phyloP scores from a whole-genome alignment of 1,140 invertebrate species.

The Nixonia krombeini region DNA sequence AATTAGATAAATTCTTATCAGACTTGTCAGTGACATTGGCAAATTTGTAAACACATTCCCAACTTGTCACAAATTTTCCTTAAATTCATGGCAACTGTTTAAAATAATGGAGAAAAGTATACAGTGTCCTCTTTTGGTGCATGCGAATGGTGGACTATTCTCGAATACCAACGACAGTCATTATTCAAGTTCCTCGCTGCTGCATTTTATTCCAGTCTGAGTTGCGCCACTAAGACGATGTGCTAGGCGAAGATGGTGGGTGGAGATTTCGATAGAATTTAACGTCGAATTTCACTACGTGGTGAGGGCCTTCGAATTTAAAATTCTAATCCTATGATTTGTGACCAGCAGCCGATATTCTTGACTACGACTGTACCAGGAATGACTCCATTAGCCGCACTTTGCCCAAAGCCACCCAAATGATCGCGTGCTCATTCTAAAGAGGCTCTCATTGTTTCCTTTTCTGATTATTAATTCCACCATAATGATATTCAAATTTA shows the following conservation, averaged over 20 bases:
- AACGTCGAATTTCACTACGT: conserved; percentile 54
- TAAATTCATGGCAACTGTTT: not conserved
- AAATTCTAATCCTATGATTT: conserved; percentile 73
- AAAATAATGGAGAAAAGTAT: conserved; percentile 23
- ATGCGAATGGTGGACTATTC: conserved; percentile 26
- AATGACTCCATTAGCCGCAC: conserved; percentile 69
- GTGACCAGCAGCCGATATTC: conserved; percentile 56
- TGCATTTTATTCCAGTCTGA: conserved; percentile 56
- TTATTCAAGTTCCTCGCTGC: conserved; percentile 63
- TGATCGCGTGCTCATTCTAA: conserved; percentile 40
- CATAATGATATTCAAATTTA: conserved; percentile 38
- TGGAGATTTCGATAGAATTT: conserved; percentile 65
- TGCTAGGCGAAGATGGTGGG: conserved; percentile 58
- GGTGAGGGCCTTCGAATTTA: conserved; percentile 58
- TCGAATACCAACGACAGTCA: conserved; percentile 58
- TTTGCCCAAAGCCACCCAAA: conserved; percentile 56
- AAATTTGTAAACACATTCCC: too few species aligned
- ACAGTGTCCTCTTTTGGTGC: conserved; percentile 19
- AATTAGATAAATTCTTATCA: too few species aligned
- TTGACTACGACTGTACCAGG: conserved; percentile 57
- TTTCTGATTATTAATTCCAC: conserved; percentile 46
- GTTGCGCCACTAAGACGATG: conserved; percentile 40
- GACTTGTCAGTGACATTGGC: too few species aligned
- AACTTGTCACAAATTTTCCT: conserved; percentile 12
- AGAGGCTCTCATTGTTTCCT: conserved; percentile 44